Base-by-base conservation (phyloP, 2,113 vertebrate genomes). In the Australoheros scitulus region DNA sequence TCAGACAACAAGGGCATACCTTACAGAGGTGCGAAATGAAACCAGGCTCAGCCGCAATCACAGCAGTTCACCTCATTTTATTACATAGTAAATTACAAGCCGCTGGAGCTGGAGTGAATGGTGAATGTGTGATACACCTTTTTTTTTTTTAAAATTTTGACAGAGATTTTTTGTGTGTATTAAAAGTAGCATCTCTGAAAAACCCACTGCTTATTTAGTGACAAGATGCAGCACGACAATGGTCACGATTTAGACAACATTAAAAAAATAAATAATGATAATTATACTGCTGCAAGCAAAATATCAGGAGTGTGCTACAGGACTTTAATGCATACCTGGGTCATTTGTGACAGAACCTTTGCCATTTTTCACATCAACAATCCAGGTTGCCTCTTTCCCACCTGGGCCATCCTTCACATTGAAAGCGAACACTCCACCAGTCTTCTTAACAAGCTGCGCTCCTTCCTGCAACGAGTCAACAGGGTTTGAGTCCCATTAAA, bases 301-400 rank as follows among this genome's bases (percentile, higher is more conserved):
- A 43, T 43, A 14, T 43, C 41, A 43, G 13, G 4, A 20, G 20
- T 7, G 55, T 14, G 18, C 8, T 20, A 55, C 18, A 34, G 22
- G 41, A 47, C 64, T 32, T 55, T 74, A 14, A 68, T 29, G 58
- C 76, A 15, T 57, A 99, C 98, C 98, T 94, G 96, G 87, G 80
- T 98, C 95, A 55, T 91, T 86, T 81, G 87, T 94, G 76, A 99
- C 97, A 0, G 96, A 97, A 29, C 98, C 97, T 88, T 94, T 97
- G 58, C 96, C 97, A 1, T 97, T 99, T 89, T 99, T 99, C 92
- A 97, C 96, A 56, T 99, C 98, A 22, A 99, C 97, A 3, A 98
- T 50, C 98, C 98, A 99, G 18, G 96, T 96, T 5, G 96, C 97
- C 90, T 98, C 97, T 86, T 96, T 96, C 61, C 98, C 98, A 1